Evolutionary conservation across 2,888 invertebrate species (phyloP).

Genomic region (Meteorus cinctellus): DNA sequence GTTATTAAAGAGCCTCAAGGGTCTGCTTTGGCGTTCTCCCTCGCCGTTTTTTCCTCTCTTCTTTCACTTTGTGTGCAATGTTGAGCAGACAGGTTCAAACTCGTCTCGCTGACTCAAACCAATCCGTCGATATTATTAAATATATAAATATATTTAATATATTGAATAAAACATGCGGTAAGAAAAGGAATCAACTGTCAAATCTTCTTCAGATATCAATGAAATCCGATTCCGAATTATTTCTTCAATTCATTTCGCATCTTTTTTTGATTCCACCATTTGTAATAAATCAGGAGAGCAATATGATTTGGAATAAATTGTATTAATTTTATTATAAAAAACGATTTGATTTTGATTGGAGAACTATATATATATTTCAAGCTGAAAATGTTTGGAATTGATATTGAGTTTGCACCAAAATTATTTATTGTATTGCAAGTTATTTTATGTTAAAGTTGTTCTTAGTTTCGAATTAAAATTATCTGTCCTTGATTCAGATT

Average conservation of each 20-base stretch:
- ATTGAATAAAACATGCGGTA: slow-evolving; percentile 21
- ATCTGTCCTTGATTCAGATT: too few species aligned
- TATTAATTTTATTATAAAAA: too few species aligned
- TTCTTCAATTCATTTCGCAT: neutral
- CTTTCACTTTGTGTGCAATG: slow-evolving; percentile 43
- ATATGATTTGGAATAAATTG: too few species aligned
- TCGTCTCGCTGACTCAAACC: slow-evolving; percentile 12
- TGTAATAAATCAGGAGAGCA: too few species aligned
- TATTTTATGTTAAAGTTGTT: too few species aligned
- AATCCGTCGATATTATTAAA: slow-evolving; percentile 31
- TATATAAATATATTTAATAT: slow-evolving; percentile 13
- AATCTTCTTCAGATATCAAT: neutral
- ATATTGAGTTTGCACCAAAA: too few species aligned
- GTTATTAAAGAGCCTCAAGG: slow-evolving; percentile 64
- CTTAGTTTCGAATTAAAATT: too few species aligned
- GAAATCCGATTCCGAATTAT: neutral
- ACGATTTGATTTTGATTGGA: too few species aligned
- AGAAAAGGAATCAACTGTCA: slow-evolving; percentile 15
- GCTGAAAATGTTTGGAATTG: too few species aligned
- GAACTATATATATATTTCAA: too few species aligned
- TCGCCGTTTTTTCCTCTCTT: slow-evolving; percentile 37
- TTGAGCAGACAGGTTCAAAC: slow-evolving; percentile 35
- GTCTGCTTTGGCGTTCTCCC: slow-evolving; percentile 42
- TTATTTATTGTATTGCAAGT: too few species aligned
- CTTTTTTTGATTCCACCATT: neutral